Conservation (phyloP, 2,888 invertebrate genomes). For the Penaeus monodon region DNA sequence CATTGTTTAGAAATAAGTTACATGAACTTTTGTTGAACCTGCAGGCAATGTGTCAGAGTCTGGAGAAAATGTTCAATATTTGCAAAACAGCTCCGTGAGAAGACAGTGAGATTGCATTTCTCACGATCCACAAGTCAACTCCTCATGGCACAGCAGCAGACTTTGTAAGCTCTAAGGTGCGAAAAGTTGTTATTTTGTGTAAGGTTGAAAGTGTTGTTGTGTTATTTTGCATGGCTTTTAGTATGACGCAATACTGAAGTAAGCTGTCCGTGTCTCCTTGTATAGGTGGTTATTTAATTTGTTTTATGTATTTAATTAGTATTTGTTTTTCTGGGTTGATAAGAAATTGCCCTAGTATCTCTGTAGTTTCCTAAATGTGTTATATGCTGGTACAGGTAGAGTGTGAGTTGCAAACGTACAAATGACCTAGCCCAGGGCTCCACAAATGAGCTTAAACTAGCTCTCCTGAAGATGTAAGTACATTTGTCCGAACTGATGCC, state of each 20-base stretch:
- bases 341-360: too few relatives aligned
- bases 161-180: constrained; percentile 57
- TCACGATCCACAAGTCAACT: constrained; percentile 52
- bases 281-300: too few relatives aligned
- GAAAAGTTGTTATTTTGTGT: neutral
- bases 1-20: neutral
- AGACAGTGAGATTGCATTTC: constrained; percentile 44
- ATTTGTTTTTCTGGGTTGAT: too few relatives aligned
- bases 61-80: constrained; percentile 46
- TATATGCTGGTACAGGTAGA: constrained; percentile 39
- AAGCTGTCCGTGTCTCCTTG: too few relatives aligned
- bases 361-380: neutral
- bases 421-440: constrained; percentile 26
- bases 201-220: neutral
- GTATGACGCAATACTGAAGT: too few relatives aligned
- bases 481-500: neutral
- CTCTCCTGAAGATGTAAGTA: constrained; percentile 57
- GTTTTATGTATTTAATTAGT: too few relatives aligned
- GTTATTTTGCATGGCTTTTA: too few relatives aligned
- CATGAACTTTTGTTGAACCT: neutral
- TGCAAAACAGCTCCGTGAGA: constrained; percentile 54
- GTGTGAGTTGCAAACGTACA: constrained; percentile 39
- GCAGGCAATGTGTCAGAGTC: constrained; percentile 55
- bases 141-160: constrained; percentile 47
- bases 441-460: constrained; percentile 53